Base-by-base conservation (phyloP, 2,797 vertebrate genomes). In the Phalanger gymnotis region DNA sequence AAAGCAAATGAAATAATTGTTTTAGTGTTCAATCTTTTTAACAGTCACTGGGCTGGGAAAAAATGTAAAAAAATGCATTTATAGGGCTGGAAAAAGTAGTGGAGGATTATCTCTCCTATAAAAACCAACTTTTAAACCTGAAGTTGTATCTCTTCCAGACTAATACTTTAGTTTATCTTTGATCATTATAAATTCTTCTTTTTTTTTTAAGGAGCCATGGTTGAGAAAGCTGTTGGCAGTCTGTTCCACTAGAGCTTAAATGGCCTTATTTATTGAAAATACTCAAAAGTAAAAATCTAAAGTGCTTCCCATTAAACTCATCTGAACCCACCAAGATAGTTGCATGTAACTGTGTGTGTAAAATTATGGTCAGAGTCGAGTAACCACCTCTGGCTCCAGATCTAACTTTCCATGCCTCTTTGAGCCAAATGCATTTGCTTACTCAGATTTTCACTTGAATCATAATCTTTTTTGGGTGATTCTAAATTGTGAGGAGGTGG, bases 381-480 rank as follows among this genome's bases (percentile, higher is more conserved):
- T 97, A 98, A 98, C 97, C 96, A 96, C 91, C 94, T 98, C 97
- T 98, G 98, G 98, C 98, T 98, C 92, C 96, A 97, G 95, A 95
- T 92, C 96, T 95, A 97, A 97, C 97, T 98, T 98, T 99, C 98
- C 98, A 95, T 66, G 61, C 61, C 54, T 95, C 53, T 90, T 30
- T 58, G 94, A 98, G 98, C 98, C 98, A 98, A 98, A 98, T 95
- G 93, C 51, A 52, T 98, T 98, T 98, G 97, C 98, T 98, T 98
- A 98, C 97, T 98, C 96, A 98, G 97, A 98, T 98, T 98, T 98
- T 98, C 94, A 93, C 90, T 98, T 96, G 92, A 98, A 97, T 98
- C 56, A 94, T 96, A 93, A 91, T 47, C 91, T 27, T 91, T 93
- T 92, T 81, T 52, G 16, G 91, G 90, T 95, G 96, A 91, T 96